phyloP scores from a whole-genome alignment of 1,140 invertebrate genomes.

The Aphidius gifuensis region DNA sequence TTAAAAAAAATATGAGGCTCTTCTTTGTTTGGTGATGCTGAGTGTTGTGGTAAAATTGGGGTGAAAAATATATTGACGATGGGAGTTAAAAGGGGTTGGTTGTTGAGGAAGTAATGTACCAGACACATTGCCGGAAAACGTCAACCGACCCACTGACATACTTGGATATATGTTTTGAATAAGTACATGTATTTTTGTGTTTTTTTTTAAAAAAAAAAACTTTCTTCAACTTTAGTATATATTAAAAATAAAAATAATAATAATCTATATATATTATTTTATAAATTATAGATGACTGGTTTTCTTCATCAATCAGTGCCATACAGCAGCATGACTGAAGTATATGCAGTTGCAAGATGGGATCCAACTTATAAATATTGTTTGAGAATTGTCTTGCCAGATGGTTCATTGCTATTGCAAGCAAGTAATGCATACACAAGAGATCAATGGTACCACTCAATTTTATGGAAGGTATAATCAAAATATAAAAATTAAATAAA shows the following conservation, averaged over 20 bases:
- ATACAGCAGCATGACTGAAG: slow-evolving; percentile 76
- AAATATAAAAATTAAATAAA: not conserved
- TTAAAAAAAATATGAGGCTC: too few species aligned
- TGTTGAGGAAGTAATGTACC: slow-evolving; percentile 18
- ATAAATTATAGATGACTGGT: slow-evolving; percentile 58
- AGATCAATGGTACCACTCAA: slow-evolving; percentile 83
- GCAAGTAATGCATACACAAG: slow-evolving; percentile 76
- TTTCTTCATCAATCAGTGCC: slow-evolving; percentile 70
- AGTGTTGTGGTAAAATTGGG: too few species aligned
- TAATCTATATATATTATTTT: not conserved
- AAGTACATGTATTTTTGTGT: not conserved
- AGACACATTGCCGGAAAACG: slow-evolving; percentile 18
- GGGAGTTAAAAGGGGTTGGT: too few species aligned
- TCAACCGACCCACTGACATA: slow-evolving; percentile 21
- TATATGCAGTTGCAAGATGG: slow-evolving; percentile 76
- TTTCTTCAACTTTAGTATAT: not conserved
- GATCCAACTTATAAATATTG: slow-evolving; percentile 79
- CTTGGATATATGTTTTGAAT: slow-evolving; percentile 4
- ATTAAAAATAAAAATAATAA: not conserved
- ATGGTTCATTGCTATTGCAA: slow-evolving; percentile 77
- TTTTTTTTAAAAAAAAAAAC: slow-evolving; percentile 5
- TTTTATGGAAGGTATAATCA: slow-evolving; percentile 72
- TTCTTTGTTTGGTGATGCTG: too few species aligned
- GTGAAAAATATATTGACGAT: too few species aligned
- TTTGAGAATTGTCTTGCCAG: slow-evolving; percentile 72